Conservation (phyloP, 2,113 vertebrate genomes). For the Prochilodus magdalenae region DNA sequence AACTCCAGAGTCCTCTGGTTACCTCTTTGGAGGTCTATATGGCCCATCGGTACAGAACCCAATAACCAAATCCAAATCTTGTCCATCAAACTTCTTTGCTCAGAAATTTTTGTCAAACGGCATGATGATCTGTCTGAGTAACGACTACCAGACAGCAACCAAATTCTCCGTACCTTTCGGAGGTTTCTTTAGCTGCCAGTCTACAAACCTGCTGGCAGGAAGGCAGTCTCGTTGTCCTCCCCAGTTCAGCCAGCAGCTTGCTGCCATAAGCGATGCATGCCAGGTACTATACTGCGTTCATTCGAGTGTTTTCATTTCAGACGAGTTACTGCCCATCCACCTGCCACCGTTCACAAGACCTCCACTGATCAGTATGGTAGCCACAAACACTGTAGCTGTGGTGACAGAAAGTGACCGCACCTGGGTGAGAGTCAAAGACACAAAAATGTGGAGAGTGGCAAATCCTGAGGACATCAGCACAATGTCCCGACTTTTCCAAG, state of each 20-base stretch:
- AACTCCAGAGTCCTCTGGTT: constrained; percentile 69
- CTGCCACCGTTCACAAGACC: constrained; percentile 84
- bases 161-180: constrained; percentile 81
- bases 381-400: constrained; percentile 82
- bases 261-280: constrained; percentile 86
- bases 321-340: constrained; percentile 71
- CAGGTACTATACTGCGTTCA: constrained; percentile 87
- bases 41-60: constrained; percentile 75
- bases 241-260: constrained; percentile 88
- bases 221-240: constrained; percentile 77
- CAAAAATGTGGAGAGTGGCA: constrained; percentile 79
- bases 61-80: constrained; percentile 81
- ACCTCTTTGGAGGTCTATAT: constrained; percentile 90
- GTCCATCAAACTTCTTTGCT: constrained; percentile 75
- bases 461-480: constrained; percentile 67
- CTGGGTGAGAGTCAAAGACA: constrained; percentile 83
- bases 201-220: constrained; percentile 77
- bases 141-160: constrained; percentile 78
- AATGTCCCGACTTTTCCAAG: constrained; percentile 4
- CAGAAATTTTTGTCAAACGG: constrained; percentile 78
- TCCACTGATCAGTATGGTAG: constrained; percentile 66
- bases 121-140: constrained; percentile 83
- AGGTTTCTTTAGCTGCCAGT: constrained; percentile 91
- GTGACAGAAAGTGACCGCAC: constrained; percentile 74
- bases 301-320: constrained; percentile 78